Percentiles rank a stretch among this genome's conserved stretches.
phyloP scores from a whole-genome alignment of 2,797 vertebrate genomes.

The Sorex maritimensis region DNA sequence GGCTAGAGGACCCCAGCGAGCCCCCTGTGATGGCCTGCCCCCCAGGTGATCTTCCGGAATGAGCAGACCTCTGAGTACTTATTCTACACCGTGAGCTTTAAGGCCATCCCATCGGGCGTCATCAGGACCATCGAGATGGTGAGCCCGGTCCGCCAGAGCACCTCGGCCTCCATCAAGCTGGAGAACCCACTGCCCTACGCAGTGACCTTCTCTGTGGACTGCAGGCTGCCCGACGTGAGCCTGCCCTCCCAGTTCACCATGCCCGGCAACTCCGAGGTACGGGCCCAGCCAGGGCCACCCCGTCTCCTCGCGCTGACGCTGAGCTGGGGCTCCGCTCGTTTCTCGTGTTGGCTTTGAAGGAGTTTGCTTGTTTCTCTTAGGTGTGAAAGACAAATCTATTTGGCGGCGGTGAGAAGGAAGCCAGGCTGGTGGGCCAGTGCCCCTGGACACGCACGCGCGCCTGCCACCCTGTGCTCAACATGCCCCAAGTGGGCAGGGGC shows the following conservation, averaged over 20 bases:
- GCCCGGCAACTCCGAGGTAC: slow-evolving; percentile 93
- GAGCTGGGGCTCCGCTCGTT: background rate
- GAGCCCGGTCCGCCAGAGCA: slow-evolving; percentile 89
- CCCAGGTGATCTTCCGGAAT: slow-evolving; percentile 94
- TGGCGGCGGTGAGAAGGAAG: too few relatives aligned
- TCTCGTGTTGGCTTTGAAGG: too few relatives aligned
- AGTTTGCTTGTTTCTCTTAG: too few relatives aligned
- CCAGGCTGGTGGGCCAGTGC: too few relatives aligned
- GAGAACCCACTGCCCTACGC: slow-evolving; percentile 93
- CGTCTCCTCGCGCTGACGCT: background rate
- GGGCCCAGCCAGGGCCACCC: background rate
- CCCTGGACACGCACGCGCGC: too few relatives aligned
- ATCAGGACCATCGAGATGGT: slow-evolving; percentile 91
- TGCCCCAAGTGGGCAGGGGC: too few relatives aligned
- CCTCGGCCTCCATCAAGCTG: slow-evolving; percentile 89
- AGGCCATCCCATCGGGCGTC: slow-evolving; percentile 89
- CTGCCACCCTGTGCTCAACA: too few relatives aligned
- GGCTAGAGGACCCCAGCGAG: background rate
- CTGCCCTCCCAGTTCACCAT: slow-evolving; percentile 91
- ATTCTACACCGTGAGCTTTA: slow-evolving; percentile 93
- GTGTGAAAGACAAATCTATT: too few relatives aligned
- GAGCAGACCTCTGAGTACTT: slow-evolving; percentile 93
- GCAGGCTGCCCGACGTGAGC: slow-evolving; percentile 91
- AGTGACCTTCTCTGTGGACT: slow-evolving; percentile 90
- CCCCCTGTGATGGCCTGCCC: background rate